Evolutionary conservation across 2,797 vertebrate genomes (phyloP).

Genomic region (Chloroceryle inda): DNA sequence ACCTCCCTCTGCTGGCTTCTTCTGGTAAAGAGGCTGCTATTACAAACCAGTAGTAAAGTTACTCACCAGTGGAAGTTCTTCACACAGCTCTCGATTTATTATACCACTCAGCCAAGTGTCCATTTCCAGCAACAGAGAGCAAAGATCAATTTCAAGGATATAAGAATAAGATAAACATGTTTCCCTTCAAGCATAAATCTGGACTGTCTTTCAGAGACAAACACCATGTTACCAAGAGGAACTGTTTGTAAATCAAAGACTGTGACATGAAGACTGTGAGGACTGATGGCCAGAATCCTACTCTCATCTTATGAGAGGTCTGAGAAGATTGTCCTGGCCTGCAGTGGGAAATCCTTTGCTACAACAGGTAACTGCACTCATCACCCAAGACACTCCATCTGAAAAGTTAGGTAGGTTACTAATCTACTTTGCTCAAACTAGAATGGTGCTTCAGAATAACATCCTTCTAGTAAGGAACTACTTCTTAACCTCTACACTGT

Average conservation of each 20-base stretch:
- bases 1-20: background rate
- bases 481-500: background rate
- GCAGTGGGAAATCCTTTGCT: background rate
- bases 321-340: background rate
- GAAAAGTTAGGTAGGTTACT: background rate
- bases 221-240: background rate
- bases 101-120: background rate
- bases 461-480: background rate
- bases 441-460: background rate
- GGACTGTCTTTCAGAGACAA: background rate
- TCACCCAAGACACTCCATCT: background rate
- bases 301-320: rapidly evolving
- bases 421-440: background rate
- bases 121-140: background rate
- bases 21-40: background rate
- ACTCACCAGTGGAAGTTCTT: background rate
- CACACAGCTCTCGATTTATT: background rate
- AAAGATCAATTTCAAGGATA: background rate
- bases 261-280: background rate
- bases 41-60: background rate
- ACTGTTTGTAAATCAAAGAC: background rate
- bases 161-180: background rate
- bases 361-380: background rate
- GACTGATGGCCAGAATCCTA: background rate
- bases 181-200: background rate